Evolutionary conservation across 2,888 invertebrate genomes (phyloP).

Genomic region (Dascillus cervinus): DNA sequence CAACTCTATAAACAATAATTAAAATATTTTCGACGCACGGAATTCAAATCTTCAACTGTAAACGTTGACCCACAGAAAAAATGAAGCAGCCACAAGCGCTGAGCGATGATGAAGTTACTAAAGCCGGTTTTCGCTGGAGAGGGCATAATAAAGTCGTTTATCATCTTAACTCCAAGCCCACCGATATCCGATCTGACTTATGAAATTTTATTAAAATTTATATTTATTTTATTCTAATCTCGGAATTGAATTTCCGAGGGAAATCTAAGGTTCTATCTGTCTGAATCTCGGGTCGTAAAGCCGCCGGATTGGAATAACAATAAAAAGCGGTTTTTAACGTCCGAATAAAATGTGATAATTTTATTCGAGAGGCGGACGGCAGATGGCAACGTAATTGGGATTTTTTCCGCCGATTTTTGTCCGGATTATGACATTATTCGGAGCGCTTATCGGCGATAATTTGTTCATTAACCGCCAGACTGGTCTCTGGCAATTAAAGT

Average conservation of each 20-base stretch:
- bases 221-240: constrained; percentile 33
- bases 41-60: constrained; percentile 12
- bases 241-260: constrained; percentile 8
- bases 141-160: constrained; percentile 45
- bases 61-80: constrained; percentile 8
- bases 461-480: too few relatives aligned
- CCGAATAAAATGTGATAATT: constrained; percentile 18
- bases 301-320: too few relatives aligned
- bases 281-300: too few relatives aligned
- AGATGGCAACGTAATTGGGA: constrained; percentile 8
- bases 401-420: too few relatives aligned
- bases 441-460: neutral
- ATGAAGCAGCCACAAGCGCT: constrained; percentile 16
- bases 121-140: constrained; percentile 38
- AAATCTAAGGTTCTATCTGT: constrained; percentile 1
- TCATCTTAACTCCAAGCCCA: constrained; percentile 38
- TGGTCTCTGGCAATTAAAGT: too few relatives aligned
- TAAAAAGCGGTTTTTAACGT: constrained; percentile 18
- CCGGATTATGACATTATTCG: neutral
- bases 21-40: constrained; percentile 6
- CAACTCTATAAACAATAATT: too few relatives aligned
- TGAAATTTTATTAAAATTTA: constrained; percentile 36
- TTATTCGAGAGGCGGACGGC: constrained; percentile 11
- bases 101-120: constrained; percentile 43
- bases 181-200: constrained; percentile 37